Conservation (phyloP, 2,797 vertebrate genomes). For the Chaetophractus vellerosus region DNA sequence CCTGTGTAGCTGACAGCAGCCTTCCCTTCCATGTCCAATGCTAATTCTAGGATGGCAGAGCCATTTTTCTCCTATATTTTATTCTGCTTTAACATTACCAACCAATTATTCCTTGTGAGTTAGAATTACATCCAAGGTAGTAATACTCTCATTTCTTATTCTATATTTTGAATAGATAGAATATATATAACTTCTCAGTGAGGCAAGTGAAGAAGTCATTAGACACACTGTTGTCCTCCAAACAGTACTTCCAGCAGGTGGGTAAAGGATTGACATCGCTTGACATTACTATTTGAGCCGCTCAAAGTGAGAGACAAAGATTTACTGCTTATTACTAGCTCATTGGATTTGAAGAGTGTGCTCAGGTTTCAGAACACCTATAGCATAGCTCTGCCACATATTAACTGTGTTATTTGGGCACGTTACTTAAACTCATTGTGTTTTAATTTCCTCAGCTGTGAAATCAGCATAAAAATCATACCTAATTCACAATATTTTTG, state of each 20-base stretch:
- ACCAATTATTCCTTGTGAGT: neutral
- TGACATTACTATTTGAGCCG: neutral
- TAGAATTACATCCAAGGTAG: neutral
- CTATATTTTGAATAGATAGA: conserved; percentile 19
- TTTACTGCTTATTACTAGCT: neutral
- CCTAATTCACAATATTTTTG: neutral
- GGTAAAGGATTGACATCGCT: neutral
- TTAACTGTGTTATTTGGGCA: rapidly evolving
- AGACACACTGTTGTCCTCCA: neutral
- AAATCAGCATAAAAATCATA: neutral
- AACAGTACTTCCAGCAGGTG: neutral
- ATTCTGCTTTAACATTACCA: neutral
- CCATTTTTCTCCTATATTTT: neutral
- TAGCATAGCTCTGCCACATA: neutral
- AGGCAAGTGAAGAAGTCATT: conserved; percentile 5
- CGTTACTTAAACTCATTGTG: neutral
- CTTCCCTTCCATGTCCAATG: neutral
- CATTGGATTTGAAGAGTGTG: neutral
- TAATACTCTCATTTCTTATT: neutral
- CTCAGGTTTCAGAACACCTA: neutral
- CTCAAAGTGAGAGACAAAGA: neutral
- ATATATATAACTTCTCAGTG: neutral
- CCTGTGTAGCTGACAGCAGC: neutral
- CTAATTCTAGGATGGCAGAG: neutral
- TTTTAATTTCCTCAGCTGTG: neutral